Conservation (phyloP, 2,113 vertebrate genomes). For the Eretmochelys imbricata region DNA sequence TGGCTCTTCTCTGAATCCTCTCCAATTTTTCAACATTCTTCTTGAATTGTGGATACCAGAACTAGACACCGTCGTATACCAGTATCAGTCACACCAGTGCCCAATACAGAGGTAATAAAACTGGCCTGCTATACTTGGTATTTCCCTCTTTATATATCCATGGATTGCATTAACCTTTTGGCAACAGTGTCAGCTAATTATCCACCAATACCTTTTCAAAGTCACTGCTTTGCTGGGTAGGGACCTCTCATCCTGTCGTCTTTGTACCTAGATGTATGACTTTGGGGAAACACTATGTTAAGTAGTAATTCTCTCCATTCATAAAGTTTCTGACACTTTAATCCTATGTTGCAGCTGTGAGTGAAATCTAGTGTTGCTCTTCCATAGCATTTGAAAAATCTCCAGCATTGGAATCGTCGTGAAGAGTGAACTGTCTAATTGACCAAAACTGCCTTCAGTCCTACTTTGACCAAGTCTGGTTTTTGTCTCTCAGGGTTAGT, state of each 20-base stretch:
- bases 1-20: too few species aligned
- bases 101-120: too few species aligned
- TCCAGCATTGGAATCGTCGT: neutral
- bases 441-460: neutral
- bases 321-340: neutral
- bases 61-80: too few species aligned
- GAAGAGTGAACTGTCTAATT: neutral
- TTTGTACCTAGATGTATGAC: neutral
- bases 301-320: neutral
- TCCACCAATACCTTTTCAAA: neutral
- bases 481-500: neutral
- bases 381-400: neutral
- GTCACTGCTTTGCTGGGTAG: neutral
- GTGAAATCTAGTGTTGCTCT: neutral
- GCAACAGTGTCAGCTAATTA: too few species aligned
- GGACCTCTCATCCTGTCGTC: neutral
- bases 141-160: too few species aligned
- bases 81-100: too few species aligned
- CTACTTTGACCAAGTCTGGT: neutral
- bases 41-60: neutral
- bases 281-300: neutral
- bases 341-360: neutral
- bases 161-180: too few species aligned
- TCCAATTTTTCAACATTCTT: neutral
- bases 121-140: too few species aligned